phyloP scores from a whole-genome alignment of 2,888 invertebrate genomes.

The Caenorhabditis sp. region DNA sequence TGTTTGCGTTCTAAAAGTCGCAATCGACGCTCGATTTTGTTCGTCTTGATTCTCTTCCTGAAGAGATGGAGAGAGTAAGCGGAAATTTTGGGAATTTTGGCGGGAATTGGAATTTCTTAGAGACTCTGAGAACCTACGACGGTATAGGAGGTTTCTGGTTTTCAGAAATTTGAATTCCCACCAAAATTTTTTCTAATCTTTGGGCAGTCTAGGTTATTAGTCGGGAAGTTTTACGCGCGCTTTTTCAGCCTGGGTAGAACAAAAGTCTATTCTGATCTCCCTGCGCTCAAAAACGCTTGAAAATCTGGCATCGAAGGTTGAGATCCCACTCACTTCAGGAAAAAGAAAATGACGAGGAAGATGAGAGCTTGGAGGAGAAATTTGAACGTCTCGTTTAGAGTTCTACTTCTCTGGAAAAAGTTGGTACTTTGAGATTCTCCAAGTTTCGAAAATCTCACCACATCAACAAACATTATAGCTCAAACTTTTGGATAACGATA shows the following conservation, averaged over 20 bases:
- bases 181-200: not conserved
- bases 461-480: slow-evolving; percentile 43
- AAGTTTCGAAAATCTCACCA: slow-evolving; percentile 12
- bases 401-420: slow-evolving; percentile 44
- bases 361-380: slow-evolving; percentile 23
- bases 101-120: no score
- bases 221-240: no score
- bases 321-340: slow-evolving; percentile 39
- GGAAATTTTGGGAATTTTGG: no score
- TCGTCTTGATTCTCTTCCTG: slow-evolving; percentile 56
- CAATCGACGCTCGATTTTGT: slow-evolving; percentile 51
- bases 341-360: slow-evolving; percentile 42
- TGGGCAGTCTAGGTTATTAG: no score
- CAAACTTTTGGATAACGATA: not conserved
- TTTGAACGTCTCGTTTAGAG: slow-evolving; percentile 1
- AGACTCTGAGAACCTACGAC: no score
- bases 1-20: slow-evolving; percentile 64
- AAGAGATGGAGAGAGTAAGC: not conserved
- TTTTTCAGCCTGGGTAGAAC: no score
- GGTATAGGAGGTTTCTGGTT: no score
- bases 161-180: not conserved
- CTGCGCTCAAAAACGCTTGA: no score
- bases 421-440: not conserved
- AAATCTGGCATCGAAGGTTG: no score
- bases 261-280: no score